phyloP scores from a whole-genome alignment of 2,797 vertebrate species.

The Macropus fuliginosus region DNA sequence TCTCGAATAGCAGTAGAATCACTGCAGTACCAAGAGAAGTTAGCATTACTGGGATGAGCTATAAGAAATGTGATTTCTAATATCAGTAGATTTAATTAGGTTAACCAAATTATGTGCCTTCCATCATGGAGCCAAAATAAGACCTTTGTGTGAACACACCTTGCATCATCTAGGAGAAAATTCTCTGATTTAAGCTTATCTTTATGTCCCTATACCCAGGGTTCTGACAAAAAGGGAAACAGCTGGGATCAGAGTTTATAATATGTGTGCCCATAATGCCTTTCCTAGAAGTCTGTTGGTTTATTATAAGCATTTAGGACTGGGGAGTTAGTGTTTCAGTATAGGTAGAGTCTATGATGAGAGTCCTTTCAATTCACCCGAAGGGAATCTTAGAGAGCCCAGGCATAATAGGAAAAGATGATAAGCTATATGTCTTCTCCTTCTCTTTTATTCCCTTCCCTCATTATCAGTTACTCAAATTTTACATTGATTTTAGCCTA shows the following conservation, averaged over 20 bases:
- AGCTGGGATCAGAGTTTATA: neutral
- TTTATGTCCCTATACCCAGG: neutral
- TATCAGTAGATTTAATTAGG: neutral
- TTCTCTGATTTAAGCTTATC: neutral
- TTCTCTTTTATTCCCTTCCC: neutral
- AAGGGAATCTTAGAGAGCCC: neutral
- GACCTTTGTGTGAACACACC: neutral
- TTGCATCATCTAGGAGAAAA: neutral
- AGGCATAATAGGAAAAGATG: neutral
- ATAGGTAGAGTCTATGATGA: neutral
- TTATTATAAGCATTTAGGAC: neutral
- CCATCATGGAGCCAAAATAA: neutral
- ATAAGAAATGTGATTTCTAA: neutral
- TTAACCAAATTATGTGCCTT: neutral
- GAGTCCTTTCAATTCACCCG: neutral
- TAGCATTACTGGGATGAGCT: neutral
- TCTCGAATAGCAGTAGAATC: neutral
- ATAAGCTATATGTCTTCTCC: neutral
- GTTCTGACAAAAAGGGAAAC: neutral
- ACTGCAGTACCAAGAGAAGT: neutral
- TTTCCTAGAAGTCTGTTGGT: neutral
- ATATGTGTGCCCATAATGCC: neutral
- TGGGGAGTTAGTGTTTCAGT: neutral
- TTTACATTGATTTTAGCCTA: neutral
- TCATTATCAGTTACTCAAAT: neutral